phyloP scores from a whole-genome alignment of 2,797 vertebrate genomes.

The Cirrhinus molitorella region DNA sequence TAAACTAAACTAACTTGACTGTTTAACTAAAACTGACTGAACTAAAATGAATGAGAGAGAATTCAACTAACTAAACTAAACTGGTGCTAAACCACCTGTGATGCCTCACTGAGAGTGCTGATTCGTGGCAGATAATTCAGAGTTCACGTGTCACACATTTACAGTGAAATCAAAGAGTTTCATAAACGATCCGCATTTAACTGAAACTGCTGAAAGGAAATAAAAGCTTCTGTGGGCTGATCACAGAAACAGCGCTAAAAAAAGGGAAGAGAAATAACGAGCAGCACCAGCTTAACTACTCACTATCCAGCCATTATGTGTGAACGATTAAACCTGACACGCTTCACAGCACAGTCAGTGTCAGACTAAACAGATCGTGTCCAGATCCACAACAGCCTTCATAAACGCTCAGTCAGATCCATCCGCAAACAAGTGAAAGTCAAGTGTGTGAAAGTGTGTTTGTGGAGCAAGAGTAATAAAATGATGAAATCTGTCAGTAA shows the following conservation, averaged over 20 bases:
- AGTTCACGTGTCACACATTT: neutral
- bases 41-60: neutral
- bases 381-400: neutral
- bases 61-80: neutral
- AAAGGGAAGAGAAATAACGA: neutral
- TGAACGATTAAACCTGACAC: neutral
- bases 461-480: neutral
- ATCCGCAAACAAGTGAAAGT: neutral
- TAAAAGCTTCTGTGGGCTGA: neutral
- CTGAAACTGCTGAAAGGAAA: neutral
- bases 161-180: slow-evolving; percentile 4
- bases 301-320: neutral
- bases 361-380: neutral
- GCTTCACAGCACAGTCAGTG: neutral
- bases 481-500: neutral
- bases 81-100: neutral
- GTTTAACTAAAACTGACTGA: neutral
- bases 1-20: neutral
- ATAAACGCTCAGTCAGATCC: neutral
- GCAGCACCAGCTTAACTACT: neutral
- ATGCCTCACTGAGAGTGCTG: neutral
- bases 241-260: neutral
- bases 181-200: neutral
- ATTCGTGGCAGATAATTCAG: neutral
- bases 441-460: neutral